Conservation (phyloP, 2,888 invertebrate genomes). For the Scelioninae gen. 1 region DNA sequence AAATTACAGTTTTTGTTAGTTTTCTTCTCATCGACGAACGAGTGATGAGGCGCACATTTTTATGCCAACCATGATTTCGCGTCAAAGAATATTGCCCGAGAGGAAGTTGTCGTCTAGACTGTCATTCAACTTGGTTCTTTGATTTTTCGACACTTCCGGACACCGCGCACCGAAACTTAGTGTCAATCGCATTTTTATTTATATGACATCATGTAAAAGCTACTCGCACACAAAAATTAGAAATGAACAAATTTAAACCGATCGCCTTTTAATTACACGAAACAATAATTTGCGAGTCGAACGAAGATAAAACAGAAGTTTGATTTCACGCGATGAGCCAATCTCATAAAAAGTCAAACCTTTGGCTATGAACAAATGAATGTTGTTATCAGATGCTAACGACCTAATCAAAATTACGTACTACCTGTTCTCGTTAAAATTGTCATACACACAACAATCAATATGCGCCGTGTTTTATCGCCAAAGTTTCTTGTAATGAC, state of each 20-base stretch:
- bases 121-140: conserved; percentile 46
- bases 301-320: no score
- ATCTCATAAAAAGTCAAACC: conserved; percentile 25
- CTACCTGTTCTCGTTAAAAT: conserved; percentile 49
- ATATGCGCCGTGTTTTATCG: conserved; percentile 29
- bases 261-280: conserved; percentile 29
- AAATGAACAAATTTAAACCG: conserved; percentile 1
- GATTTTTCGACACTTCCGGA: conserved; percentile 12
- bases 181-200: background rate
- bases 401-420: conserved; percentile 59
- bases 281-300: no score
- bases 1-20: conserved; percentile 45
- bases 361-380: conserved; percentile 39
- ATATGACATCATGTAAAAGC: no score
- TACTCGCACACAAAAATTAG: no score
- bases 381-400: conserved; percentile 56
- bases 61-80: conserved; percentile 58
- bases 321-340: no score
- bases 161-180: no score
- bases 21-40: conserved; percentile 30
- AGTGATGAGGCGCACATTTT: conserved; percentile 55
- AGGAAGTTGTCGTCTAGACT: conserved; percentile 60
- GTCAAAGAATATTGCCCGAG: conserved; percentile 51
- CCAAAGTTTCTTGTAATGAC: conserved; percentile 42
- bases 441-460: conserved; percentile 50